Conservation (phyloP, 2,888 invertebrate genomes). For the Magallana nippona region DNA sequence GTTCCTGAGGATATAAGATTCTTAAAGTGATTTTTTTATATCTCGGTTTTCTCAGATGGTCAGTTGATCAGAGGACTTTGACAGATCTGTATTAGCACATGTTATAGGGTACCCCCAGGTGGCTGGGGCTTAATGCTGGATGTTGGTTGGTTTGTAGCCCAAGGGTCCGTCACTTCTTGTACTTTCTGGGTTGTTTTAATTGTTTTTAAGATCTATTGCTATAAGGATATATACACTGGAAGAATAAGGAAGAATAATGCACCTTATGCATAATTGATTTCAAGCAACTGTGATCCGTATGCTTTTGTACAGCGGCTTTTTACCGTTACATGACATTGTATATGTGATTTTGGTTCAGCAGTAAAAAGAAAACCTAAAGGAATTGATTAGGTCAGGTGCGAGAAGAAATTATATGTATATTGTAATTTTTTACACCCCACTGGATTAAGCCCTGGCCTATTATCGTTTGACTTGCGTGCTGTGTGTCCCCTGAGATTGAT, state of each 20-base stretch:
- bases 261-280: background rate
- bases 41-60: too few species aligned
- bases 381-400: background rate
- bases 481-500: background rate
- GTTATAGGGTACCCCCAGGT: slow-evolving; percentile 23
- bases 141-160: background rate
- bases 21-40: slow-evolving; percentile 1
- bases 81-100: background rate
- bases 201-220: background rate
- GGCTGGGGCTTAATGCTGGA: background rate
- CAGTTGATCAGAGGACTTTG: background rate
- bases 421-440: background rate
- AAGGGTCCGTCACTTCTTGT: background rate
- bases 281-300: background rate
- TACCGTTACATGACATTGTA: background rate
- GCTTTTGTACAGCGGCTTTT: too few species aligned
- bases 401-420: background rate
- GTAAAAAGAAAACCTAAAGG: background rate
- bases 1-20: background rate
- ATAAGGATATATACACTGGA: background rate
- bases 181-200: background rate
- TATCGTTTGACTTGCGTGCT: slow-evolving; percentile 2
- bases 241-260: background rate
- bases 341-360: background rate
- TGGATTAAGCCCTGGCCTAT: background rate